Conservation (phyloP, 2,797 vertebrate species). For the Tenualosa ilisha region DNA sequence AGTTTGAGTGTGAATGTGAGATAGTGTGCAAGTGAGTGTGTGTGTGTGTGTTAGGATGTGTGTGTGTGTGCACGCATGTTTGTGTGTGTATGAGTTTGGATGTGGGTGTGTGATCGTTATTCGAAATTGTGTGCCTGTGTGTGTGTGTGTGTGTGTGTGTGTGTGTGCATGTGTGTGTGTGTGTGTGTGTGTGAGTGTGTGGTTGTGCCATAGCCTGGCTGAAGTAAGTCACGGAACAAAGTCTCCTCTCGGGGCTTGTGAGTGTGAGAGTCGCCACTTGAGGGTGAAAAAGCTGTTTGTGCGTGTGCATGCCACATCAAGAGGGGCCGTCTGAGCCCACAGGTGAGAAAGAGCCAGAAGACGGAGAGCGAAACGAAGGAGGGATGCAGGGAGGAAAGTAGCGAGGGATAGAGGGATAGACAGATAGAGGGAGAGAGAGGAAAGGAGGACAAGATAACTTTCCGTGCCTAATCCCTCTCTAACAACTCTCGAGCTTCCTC, state of each 20-base stretch:
- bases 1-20: not conserved
- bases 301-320: conserved; percentile 6
- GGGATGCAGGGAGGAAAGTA: not conserved
- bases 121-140: not conserved
- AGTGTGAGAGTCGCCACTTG: too few species aligned
- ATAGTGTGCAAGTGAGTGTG: not conserved
- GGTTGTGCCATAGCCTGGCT: not conserved
- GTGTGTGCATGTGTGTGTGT: not conserved
- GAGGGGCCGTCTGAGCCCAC: conserved; percentile 14
- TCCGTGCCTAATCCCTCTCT: conserved; percentile 3
- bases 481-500: not conserved
- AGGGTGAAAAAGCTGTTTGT: conserved; percentile 29
- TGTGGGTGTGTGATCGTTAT: not conserved
- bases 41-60: not conserved
- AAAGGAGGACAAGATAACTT: not conserved
- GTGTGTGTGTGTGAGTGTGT: not conserved
- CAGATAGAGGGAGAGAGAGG: not conserved
- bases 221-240: not conserved
- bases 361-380: not conserved
- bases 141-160: not conserved
- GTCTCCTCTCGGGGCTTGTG: not conserved
- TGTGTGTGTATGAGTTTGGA: not conserved
- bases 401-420: not conserved
- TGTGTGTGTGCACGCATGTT: not conserved
- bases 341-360: conserved; percentile 31